Evolutionary conservation across 2,888 invertebrate species (phyloP).

Genomic region (Agonopterix heracliana): DNA sequence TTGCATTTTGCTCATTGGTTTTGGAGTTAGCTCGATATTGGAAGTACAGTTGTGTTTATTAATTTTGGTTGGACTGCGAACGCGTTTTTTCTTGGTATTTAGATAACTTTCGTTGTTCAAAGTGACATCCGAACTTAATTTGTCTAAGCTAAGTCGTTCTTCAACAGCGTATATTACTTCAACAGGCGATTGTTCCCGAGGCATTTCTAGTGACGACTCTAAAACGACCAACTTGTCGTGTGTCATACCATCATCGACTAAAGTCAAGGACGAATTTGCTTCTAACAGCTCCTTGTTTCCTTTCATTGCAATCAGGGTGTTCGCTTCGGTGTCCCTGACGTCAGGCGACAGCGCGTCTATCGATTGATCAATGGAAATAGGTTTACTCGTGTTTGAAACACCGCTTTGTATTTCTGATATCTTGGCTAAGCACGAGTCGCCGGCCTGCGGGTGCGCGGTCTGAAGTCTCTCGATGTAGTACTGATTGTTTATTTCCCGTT

Average conservation of each 20-base stretch:
- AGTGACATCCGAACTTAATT: no score
- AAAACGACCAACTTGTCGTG: not conserved
- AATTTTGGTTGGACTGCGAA: slow-evolving; percentile 30
- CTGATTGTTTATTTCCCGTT: not conserved
- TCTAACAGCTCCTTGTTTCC: slow-evolving; percentile 44
- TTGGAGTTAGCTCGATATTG: slow-evolving; percentile 43
- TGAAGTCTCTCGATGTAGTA: no score
- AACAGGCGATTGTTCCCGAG: no score
- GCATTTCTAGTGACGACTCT: not conserved
- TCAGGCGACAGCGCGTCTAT: slow-evolving; percentile 21
- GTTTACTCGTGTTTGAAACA: not conserved
- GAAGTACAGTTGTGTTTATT: slow-evolving; percentile 17
- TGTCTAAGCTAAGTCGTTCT: no score
- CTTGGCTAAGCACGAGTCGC: not conserved
- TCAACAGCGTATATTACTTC: no score
- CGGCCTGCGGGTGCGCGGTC: not conserved
- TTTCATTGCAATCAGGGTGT: slow-evolving; percentile 47
- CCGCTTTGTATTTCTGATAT: not conserved
- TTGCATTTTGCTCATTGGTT: slow-evolving; percentile 44
- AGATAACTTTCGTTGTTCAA: no score
- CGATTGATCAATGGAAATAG: slow-evolving; percentile 20
- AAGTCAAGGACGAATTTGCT: slow-evolving; percentile 45
- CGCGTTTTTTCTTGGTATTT: slow-evolving; percentile 24
- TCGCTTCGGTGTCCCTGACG: slow-evolving; percentile 37
- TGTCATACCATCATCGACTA: slow-evolving; percentile 32